Conservation (phyloP, 2,888 invertebrate species). For the Sisyra nigra region DNA sequence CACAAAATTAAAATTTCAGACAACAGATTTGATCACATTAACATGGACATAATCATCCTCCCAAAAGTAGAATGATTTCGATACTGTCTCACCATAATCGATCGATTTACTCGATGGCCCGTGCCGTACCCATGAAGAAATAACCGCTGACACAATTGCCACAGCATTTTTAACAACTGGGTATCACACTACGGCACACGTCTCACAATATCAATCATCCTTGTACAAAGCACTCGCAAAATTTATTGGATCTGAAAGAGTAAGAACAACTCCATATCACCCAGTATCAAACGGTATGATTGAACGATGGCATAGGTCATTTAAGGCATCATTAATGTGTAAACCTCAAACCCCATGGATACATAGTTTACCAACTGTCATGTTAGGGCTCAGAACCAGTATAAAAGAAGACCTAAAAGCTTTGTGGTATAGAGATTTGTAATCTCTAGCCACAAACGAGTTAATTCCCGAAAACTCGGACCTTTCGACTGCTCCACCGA, state of each 20-base stretch:
- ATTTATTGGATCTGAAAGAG: background rate
- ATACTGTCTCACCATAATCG: background rate
- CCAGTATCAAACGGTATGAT: conserved; percentile 6
- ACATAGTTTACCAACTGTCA: conserved; percentile 14
- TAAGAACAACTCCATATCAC: conserved; percentile 7
- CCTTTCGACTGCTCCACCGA: no score
- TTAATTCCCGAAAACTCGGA: no score
- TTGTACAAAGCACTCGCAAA: background rate
- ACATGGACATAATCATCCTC: background rate
- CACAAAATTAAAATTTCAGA: background rate
- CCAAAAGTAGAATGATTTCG: background rate
- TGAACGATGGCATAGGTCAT: conserved; percentile 2
- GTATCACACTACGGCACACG: conserved; percentile 3
- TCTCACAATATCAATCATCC: conserved; percentile 2
- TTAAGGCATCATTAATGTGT: conserved; percentile 4
- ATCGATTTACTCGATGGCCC: conserved; percentile 5
- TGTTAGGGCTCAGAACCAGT: conserved; percentile 15
- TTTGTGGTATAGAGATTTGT: no score
- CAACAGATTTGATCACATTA: conserved; percentile 16
- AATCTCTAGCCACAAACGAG: no score
- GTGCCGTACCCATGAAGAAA: conserved; percentile 3
- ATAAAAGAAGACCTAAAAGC: conserved; percentile 11
- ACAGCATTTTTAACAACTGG: background rate
- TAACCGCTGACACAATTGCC: conserved; percentile 1
- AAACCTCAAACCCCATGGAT: conserved; percentile 11